Conservation (phyloP, 2,797 vertebrate genomes). For the Onychomys torridus region DNA sequence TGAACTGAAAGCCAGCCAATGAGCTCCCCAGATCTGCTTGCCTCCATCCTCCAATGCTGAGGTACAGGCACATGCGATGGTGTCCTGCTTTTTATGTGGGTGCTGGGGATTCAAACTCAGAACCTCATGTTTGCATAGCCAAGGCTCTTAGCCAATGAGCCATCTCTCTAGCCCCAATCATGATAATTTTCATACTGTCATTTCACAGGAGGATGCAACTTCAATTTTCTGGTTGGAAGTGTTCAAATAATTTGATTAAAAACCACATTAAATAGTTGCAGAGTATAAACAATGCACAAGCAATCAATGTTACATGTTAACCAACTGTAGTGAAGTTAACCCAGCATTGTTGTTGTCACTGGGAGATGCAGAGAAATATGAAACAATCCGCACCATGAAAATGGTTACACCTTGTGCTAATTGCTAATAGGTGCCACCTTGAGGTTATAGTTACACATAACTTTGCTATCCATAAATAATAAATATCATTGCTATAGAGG, state of each 20-base stretch:
- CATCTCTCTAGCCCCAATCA: not conserved
- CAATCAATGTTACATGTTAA: not conserved
- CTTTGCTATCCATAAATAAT: not conserved
- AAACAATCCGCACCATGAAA: not conserved
- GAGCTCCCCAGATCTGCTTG: not conserved
- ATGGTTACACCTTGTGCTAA: not conserved
- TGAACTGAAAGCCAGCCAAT: not conserved
- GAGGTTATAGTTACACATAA: not conserved
- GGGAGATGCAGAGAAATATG: not conserved
- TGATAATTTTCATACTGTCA: conserved; percentile 3
- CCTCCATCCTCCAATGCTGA: not conserved
- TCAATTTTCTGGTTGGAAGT: not conserved
- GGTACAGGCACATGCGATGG: not conserved
- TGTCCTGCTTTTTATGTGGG: not conserved
- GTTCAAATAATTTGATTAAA: not conserved
- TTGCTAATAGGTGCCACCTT: not conserved
- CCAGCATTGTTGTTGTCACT: not conserved
- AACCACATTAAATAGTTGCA: not conserved
- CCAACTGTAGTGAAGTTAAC: not conserved
- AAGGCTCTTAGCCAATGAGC: not conserved
- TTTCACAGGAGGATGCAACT: not conserved
- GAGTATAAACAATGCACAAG: not conserved
- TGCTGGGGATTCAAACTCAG: not conserved
- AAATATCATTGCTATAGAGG: not conserved
- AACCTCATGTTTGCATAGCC: not conserved